phyloP scores from a whole-genome alignment of 2,113 vertebrate genomes.

The Procavia capensis region DNA sequence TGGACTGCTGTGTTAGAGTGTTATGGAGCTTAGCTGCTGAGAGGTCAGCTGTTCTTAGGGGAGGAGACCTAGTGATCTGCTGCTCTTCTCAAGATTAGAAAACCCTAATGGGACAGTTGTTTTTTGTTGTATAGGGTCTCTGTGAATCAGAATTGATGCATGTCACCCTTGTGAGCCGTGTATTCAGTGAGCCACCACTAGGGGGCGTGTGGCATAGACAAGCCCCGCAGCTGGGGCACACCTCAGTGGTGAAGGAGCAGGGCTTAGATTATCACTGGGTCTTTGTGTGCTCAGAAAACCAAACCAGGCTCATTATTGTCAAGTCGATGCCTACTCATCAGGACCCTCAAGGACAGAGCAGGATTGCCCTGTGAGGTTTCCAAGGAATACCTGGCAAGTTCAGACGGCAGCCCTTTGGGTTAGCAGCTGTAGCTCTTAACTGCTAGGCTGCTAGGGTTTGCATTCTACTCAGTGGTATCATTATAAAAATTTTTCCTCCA shows the following conservation, averaged over 20 bases:
- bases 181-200: neutral
- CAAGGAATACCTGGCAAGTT: too few relatives aligned
- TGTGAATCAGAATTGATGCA: neutral
- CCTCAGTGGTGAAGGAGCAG: neutral
- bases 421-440: too few relatives aligned
- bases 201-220: neutral
- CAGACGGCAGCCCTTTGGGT: too few relatives aligned
- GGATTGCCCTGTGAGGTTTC: too few relatives aligned
- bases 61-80: neutral
- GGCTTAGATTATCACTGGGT: neutral
- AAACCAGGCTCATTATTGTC: too few relatives aligned
- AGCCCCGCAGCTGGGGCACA: neutral
- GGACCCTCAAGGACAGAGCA: too few relatives aligned
- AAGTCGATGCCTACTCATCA: too few relatives aligned
- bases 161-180: neutral
- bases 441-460: too few relatives aligned
- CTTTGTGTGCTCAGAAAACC: too few relatives aligned
- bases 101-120: neutral
- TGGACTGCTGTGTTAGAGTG: neutral
- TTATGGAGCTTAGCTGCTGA: neutral
- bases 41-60: neutral
- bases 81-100: neutral
- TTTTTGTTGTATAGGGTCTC: neutral
- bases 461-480: neutral
- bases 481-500: neutral